Evolutionary conservation across 2,888 invertebrate genomes (phyloP).

Genomic region (Phlogophora meticulosa): DNA sequence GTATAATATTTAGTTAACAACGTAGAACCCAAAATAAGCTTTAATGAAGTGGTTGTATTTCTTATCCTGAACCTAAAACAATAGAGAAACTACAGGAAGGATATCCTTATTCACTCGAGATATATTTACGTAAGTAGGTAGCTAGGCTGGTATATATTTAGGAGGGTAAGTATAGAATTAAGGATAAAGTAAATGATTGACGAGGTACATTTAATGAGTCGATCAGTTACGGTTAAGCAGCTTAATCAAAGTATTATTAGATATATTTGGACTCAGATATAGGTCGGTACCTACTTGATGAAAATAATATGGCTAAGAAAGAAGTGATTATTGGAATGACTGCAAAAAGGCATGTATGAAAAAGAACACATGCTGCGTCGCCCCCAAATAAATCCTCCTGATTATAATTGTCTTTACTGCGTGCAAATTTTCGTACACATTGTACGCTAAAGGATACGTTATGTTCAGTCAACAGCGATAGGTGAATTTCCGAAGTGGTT

Average conservation of each 20-base stretch:
- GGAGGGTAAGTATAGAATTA: not conserved
- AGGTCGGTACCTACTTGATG: too few relatives aligned
- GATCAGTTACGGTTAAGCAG: constrained; percentile 14
- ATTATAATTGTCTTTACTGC: not conserved
- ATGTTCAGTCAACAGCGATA: not conserved
- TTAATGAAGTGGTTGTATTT: constrained; percentile 44
- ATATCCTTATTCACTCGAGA: constrained; percentile 19
- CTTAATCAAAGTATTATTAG: constrained; percentile 22
- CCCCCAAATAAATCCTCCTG: too few relatives aligned
- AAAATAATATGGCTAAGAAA: too few relatives aligned
- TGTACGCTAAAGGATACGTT: not conserved
- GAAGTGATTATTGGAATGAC: too few relatives aligned
- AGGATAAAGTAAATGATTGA: constrained; percentile 29
- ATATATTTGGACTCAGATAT: constrained; percentile 4
- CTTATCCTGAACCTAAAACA: constrained; percentile 44
- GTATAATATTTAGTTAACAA: constrained; percentile 16
- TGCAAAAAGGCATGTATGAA: too few relatives aligned
- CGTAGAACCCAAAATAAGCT: constrained; percentile 31
- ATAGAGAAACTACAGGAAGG: constrained; percentile 36
- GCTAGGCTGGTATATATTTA: constrained; percentile 4
- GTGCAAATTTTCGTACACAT: not conserved
- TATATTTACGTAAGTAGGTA: constrained; percentile 27
- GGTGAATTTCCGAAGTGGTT: too few relatives aligned
- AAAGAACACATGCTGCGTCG: too few relatives aligned
- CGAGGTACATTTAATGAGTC: constrained; percentile 16